A percentile compares a stretch with the other conserved stretches of the same genome.
Conservation (phyloP, 2,113 vertebrate genomes). For the Zosterops japonicus region DNA sequence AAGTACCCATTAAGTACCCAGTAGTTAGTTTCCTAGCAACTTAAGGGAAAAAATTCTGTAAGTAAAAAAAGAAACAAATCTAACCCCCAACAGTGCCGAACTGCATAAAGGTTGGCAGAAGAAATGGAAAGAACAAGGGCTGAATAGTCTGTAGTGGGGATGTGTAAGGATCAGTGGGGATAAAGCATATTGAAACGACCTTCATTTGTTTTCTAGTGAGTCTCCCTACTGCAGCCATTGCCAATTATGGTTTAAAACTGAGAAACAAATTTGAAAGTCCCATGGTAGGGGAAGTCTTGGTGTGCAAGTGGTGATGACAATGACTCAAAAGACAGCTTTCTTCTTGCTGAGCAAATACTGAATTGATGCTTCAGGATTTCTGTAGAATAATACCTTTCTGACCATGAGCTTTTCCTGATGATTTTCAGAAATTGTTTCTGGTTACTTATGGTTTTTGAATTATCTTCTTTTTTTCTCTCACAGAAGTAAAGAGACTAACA, state of each 20-base stretch:
- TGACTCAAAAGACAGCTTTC: not conserved
- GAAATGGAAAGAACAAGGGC: not conserved
- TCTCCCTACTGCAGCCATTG: not conserved
- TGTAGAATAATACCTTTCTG: not conserved
- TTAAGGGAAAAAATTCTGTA: too few species aligned
- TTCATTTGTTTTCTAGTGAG: not conserved
- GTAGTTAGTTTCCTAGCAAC: too few species aligned
- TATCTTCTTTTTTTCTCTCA: not conserved
- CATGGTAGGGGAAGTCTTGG: not conserved
- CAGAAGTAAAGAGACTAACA: not conserved
- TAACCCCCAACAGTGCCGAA: too few species aligned
- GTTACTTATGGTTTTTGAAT: not conserved
- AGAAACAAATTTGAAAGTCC: not conserved
- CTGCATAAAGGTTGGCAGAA: not conserved
- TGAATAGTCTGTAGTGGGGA: not conserved
- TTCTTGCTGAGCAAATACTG: not conserved
- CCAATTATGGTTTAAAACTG: not conserved
- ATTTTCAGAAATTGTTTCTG: not conserved
- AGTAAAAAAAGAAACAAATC: too few species aligned
- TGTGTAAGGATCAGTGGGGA: not conserved
- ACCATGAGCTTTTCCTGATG: not conserved
- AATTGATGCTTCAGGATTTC: not conserved
- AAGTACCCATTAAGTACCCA: too few species aligned
- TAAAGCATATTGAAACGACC: not conserved
- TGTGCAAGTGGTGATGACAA: not conserved